Percentiles rank a stretch among this genome's conserved stretches.
These are phyloP conservation scores for Atherinosoma microstoma DNA, from an alignment of 2,797 vertebrate genomes.

Conservation along the genomic window DNA sequence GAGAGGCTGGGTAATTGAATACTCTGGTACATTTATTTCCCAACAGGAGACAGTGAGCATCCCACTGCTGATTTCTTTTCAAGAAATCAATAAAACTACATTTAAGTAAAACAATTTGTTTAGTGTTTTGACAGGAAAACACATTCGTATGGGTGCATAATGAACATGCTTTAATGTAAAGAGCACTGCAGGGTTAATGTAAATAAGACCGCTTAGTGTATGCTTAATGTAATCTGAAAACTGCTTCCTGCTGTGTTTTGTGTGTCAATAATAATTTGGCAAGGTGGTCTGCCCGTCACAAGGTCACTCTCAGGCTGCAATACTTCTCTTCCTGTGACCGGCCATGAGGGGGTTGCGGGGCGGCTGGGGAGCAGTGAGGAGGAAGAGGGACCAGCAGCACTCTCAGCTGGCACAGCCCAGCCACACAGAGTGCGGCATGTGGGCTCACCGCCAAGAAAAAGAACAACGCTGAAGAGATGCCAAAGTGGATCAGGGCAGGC, in stretches of 20 bases:
- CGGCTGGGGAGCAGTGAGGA: conserved; percentile 27
- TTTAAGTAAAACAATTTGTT: conserved; percentile 45
- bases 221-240: conserved; percentile 31
- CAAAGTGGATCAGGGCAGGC: conserved; percentile 67
- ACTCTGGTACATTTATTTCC: conserved; percentile 71
- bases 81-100: conserved; percentile 45
- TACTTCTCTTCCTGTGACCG: conserved; percentile 48
- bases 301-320: conserved; percentile 56
- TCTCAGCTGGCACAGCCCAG: conserved; percentile 75
- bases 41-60: conserved; percentile 57
- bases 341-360: conserved; percentile 35
- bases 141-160: conserved; percentile 2
- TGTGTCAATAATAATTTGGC: conserved; percentile 17
- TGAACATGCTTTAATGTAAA: conserved; percentile 3
- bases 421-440: conserved; percentile 71
- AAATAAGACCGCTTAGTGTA: conserved; percentile 31
- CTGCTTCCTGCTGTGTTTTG: conserved; percentile 28
- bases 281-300: conserved; percentile 39
- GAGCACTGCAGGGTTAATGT: conserved; percentile 10
- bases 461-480: conserved; percentile 73
- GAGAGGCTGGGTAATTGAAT: conserved; percentile 72
- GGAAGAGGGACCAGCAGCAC: conserved; percentile 65
- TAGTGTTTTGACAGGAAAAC: conserved; percentile 39
- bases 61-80: conserved; percentile 48
- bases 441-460: conserved; percentile 78